These are phyloP conservation scores for Dusona sp. DNA, from an alignment of 2,888 invertebrate species.

Conservation along the genomic window DNA sequence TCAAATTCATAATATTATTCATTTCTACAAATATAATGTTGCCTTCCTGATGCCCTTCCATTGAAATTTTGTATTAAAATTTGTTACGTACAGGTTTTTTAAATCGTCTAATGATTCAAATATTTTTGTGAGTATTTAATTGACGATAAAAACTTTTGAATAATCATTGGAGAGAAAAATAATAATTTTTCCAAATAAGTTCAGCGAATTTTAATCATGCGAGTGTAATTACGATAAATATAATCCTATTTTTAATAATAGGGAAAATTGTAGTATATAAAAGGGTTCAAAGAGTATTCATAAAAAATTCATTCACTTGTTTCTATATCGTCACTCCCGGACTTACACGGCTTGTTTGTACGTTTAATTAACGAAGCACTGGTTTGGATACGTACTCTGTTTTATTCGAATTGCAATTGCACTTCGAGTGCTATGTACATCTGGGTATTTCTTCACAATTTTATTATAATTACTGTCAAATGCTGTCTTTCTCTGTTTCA, in stretches of 20 bases:
- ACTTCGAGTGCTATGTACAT: background rate
- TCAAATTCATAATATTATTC: too few relatives aligned
- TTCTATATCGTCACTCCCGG: slow-evolving; percentile 26
- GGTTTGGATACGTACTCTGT: slow-evolving; percentile 42
- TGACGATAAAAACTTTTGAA: background rate
- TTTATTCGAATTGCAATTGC: slow-evolving; percentile 31
- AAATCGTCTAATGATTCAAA: too few relatives aligned
- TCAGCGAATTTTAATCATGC: background rate
- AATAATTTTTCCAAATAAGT: background rate
- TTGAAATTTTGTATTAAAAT: too few relatives aligned
- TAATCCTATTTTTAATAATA: background rate
- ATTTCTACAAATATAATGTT: too few relatives aligned
- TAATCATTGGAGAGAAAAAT: background rate
- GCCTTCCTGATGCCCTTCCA: too few relatives aligned
- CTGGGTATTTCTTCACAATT: background rate
- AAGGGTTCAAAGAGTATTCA: background rate
- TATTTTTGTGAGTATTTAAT: background rate
- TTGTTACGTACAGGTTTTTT: too few relatives aligned
- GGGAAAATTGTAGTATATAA: background rate
- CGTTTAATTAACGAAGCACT: slow-evolving; percentile 51
- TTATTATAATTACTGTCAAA: background rate
- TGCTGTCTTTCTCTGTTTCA: background rate
- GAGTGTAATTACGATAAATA: background rate
- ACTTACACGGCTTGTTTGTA: slow-evolving; percentile 45
- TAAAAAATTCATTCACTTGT: slow-evolving; percentile 20